A percentile compares a stretch with the other conserved stretches of the same genome.
These are phyloP conservation scores for Hippocampus barbouri DNA, from an alignment of 2,113 vertebrate genomes.

Conservation along the genomic window DNA sequence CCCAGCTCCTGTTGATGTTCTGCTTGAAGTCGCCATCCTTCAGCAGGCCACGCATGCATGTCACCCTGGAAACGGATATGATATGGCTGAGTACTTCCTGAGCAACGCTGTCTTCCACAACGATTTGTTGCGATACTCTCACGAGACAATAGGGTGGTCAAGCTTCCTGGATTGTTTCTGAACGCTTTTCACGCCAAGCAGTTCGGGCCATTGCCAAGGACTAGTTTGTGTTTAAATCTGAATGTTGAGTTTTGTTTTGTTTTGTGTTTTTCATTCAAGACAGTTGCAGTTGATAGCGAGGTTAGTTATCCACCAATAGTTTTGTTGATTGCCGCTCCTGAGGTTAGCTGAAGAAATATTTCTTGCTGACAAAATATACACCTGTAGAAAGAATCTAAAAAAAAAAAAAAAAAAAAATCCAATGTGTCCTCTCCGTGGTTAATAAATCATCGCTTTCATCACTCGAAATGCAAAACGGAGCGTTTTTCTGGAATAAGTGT, in stretches of 20 bases:
- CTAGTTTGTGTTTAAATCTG: background rate
- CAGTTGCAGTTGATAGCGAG: background rate
- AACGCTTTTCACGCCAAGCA: background rate
- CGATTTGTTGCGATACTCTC: slow-evolving; percentile 42
- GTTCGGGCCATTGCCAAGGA: background rate
- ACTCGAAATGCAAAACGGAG: too few relatives aligned
- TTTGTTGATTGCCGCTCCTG: too few relatives aligned
- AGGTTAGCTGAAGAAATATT: too few relatives aligned
- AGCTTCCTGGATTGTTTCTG: slow-evolving; percentile 2
- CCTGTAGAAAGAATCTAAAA: too few relatives aligned
- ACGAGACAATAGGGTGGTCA: slow-evolving; percentile 43
- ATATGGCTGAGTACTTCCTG: slow-evolving; percentile 64
- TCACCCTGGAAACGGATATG: slow-evolving; percentile 49
- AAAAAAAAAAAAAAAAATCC: too few relatives aligned
- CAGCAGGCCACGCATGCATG: slow-evolving; percentile 15
- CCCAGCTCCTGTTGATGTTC: background rate
- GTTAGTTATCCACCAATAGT: background rate
- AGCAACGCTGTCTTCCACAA: slow-evolving; percentile 29
- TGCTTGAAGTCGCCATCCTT: slow-evolving; percentile 8
- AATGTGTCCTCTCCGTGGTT: too few relatives aligned
- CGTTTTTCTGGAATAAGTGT: too few relatives aligned
- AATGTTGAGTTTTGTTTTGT: background rate
- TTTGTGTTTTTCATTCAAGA: background rate
- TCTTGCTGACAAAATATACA: too few relatives aligned
- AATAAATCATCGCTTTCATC: too few relatives aligned